Evolutionary conservation across 2,113 vertebrate genomes (phyloP), one percentile per base, ranked within the genome.

Genomic region (Todiramphus chloris): DNA sequence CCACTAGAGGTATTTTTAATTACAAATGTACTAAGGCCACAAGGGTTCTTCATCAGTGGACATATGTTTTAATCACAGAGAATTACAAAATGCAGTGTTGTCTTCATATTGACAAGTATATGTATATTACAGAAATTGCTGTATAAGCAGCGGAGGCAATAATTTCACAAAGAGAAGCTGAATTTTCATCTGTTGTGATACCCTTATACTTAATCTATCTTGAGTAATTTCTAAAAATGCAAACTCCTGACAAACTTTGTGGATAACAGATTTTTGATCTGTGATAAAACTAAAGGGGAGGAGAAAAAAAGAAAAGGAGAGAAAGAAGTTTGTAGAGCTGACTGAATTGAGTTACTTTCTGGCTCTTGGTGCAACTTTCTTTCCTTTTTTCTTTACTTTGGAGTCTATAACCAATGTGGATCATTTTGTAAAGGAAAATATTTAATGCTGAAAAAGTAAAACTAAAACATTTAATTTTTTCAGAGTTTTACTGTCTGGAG

Each of bases 401-500:
- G 20, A 14, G 31, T 79, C 89, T 64, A 90, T 76, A 90, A 95
- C 66, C 53, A 94, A 69, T 51, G 69, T 79, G 58, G 62, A 75
- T 76, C 23, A 44, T 82, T 59, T 33, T 83, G 62, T 80, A 92
- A 93, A 80, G 74, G 59, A 75, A 96, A 96, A 94, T 0, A 60
- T 79, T 93, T 90, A 90, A 79, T 83, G 48, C 30, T 73, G 44
- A 93, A 95, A 95, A 83, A 90, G 85, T 92, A 97, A 93, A 96
- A 76, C 48, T 8, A 92, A 92, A 88, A 83, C 44, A 88, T 83
- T 85, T 80, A 76, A 80, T 87, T 83, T 93, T 83, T 90, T 90
- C 75, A 90, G 58, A 91, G 69, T 85, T 94, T 93, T 92, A 62
- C 24, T 90, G 9, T 51, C 84, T 90, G 60, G 89, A 91, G 89